Evolutionary conservation across 2,888 invertebrate genomes (phyloP), one percentile per base, ranked within the genome.

Genomic region (Dorcus hopei): DNA sequence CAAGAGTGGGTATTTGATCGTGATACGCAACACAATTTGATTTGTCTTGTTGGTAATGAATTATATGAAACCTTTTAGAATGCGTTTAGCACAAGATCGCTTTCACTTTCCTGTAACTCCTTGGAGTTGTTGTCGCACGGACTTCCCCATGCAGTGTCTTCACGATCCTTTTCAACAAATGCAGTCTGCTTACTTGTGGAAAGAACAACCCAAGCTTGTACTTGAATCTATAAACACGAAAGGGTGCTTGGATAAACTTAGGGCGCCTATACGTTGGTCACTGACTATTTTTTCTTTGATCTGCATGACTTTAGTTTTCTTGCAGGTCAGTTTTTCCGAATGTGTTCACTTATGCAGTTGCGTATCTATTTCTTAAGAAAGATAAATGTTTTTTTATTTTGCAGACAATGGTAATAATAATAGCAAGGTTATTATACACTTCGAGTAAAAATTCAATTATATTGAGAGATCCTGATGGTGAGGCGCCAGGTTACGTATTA

Each of bases 121-220:
- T 0, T 85, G 83, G 78, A 86, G 86, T 33, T 86, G 86, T 72
- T 86, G 85, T 72, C 80, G 81, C 49, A 77, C 83, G 3, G 75
- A 80, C 38, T 84, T 83, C 62, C 79, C 83, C 43, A 80, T 82
- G 50, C 83, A 85, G 4, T 86, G 86, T 76, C 81, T 84, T 66
- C 86, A 85, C 71, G 86, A 86, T 70, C 85, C 85, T 0, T 65
- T 86, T 57, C 86, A 86, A 67, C 86, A 79, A 68, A 58, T 62
- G 3, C 68, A 72, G 38, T 74, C 71, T 26, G 63, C 69, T 3
- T 70, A 76, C 56, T 54, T 79, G 42, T 78, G 77, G 77, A 67
- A 67, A 9, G 73, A 77, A 57, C 73, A 77, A 57, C 74, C 75
- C 0, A 63, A 68, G 5, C 60, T 78, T 5, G 65, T 74, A 1